Evolutionary conservation across 2,113 vertebrate genomes (phyloP), one percentile per base, ranked within the genome.

Genomic region (Clinocottus analis): DNA sequence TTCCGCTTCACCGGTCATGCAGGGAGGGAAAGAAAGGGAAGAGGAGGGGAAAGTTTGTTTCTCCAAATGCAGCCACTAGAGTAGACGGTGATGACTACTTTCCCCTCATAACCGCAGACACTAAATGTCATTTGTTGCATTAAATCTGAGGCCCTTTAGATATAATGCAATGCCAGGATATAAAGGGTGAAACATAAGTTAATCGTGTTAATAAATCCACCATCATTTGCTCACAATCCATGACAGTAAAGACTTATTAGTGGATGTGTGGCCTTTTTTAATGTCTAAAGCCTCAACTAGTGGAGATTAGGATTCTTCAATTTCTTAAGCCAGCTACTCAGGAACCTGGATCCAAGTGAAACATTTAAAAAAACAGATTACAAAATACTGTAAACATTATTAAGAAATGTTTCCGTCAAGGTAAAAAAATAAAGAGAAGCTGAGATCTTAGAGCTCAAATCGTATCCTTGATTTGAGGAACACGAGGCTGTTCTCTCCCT

Each of bases 1-100:
- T 69, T 81, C 75, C 29, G 56, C 79, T 73, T 82, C 82, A 89
- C 72, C 12, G 65, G 72, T 84, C 87, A 87, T 79, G 83, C 86
- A 64, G 80, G 53, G 69, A 77, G 73, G 59, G 74, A 83, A n/a
- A n/a, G n/a, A n/a, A n/a, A 56, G 68, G 71, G 67, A 73, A 83
- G 45, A 47, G 70, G 45, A 72, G 66, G 72, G 63, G 72, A 89
- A 76, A 78, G 82, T 89, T 89, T 77, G 79, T 88, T 89, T 78
- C 82, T 75, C 53, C 76, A 88, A 81, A 87, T 83, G 27, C 63
- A 41, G 65, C 80, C 64, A 61, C 64, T 66, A n/a, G 82, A 85
- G 66, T 81, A 53, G 62, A 66, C 53, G 41, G 31, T 87, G 82
- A 88, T 77, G 75, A 90, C 74, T 85, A 55, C 88, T 90, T 90